Evolutionary conservation across 2,888 invertebrate genomes (phyloP).

Genomic region (Sphinx pinastri): DNA sequence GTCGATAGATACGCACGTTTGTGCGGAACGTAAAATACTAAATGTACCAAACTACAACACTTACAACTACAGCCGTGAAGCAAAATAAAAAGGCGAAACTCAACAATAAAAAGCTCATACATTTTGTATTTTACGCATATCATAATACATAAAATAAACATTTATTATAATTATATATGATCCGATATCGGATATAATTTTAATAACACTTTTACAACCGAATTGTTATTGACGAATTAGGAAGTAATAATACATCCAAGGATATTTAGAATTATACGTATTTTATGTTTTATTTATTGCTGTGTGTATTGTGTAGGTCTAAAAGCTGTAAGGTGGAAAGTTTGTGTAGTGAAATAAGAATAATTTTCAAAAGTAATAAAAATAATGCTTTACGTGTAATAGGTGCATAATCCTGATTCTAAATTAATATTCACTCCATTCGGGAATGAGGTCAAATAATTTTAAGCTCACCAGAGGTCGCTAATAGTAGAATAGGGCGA

Average conservation of each 20-base stretch:
- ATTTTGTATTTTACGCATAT: conserved; percentile 69
- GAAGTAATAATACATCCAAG: neutral
- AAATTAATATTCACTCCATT: too few relatives aligned
- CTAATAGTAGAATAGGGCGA: too few relatives aligned
- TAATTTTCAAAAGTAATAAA: neutral
- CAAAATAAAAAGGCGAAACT: conserved; percentile 60
- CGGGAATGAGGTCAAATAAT: too few relatives aligned
- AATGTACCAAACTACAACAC: conserved; percentile 46
- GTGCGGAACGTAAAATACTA: conserved; percentile 62
- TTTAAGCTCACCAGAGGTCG: too few relatives aligned
- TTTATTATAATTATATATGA: conserved; percentile 27
- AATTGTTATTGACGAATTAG: conserved; percentile 2
- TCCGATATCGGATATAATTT: conserved; percentile 30
- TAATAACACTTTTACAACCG: conserved; percentile 39
- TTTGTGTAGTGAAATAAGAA: neutral
- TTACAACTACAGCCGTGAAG: conserved; percentile 51
- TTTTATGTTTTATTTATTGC: neutral
- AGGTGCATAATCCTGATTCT: too few relatives aligned
- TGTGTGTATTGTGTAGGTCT: conserved; percentile 3
- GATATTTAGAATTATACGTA: neutral
- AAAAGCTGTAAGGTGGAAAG: neutral
- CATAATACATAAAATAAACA: conserved; percentile 35
- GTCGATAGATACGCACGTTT: neutral
- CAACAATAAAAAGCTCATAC: conserved; percentile 58
- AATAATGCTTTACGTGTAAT: neutral